Evolutionary conservation across 2,888 invertebrate species (phyloP).

Genomic region (Himalopsyche japonica): DNA sequence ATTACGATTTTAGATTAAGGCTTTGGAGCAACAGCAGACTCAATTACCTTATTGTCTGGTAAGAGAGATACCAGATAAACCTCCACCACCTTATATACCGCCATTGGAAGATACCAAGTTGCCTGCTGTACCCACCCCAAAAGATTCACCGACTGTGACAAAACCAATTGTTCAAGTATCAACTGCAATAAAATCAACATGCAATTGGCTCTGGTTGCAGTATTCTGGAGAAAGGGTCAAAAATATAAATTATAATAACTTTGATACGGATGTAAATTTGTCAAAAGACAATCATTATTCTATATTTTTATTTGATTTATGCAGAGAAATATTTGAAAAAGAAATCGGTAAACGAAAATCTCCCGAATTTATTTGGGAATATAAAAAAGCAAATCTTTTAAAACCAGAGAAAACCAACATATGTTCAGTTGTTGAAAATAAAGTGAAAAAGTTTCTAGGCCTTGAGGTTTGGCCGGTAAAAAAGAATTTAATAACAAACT

Average conservation of each 20-base stretch:
- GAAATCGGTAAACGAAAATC: slow-evolving; percentile 1
- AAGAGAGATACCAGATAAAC: slow-evolving; percentile 38
- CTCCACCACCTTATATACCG: slow-evolving; percentile 39
- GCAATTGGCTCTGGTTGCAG: slow-evolving; percentile 26
- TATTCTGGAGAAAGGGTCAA: slow-evolving; percentile 2
- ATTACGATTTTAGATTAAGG: slow-evolving; percentile 35
- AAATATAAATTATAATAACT: neutral
- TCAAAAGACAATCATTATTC: neutral
- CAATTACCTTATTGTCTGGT: slow-evolving; percentile 36
- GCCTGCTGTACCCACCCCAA: neutral
- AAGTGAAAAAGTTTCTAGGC: slow-evolving; percentile 26
- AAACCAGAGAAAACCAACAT: slow-evolving; percentile 11
- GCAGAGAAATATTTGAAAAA: slow-evolving; percentile 27
- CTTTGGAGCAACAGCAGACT: slow-evolving; percentile 33
- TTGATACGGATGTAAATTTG: neutral
- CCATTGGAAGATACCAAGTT: slow-evolving; percentile 30
- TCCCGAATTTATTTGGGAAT: slow-evolving; percentile 20
- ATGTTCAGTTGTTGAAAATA: slow-evolving; percentile 22
- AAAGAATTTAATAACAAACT: slow-evolving; percentile 27
- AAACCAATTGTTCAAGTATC: neutral
- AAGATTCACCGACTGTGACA: neutral
- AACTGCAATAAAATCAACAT: slow-evolving; percentile 17
- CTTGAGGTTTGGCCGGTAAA: slow-evolving; percentile 10
- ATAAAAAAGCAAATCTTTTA: slow-evolving; percentile 3
- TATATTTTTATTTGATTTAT: slow-evolving; percentile 35